Conservation (phyloP, 2,888 invertebrate species). For the Tortrix viridana region DNA sequence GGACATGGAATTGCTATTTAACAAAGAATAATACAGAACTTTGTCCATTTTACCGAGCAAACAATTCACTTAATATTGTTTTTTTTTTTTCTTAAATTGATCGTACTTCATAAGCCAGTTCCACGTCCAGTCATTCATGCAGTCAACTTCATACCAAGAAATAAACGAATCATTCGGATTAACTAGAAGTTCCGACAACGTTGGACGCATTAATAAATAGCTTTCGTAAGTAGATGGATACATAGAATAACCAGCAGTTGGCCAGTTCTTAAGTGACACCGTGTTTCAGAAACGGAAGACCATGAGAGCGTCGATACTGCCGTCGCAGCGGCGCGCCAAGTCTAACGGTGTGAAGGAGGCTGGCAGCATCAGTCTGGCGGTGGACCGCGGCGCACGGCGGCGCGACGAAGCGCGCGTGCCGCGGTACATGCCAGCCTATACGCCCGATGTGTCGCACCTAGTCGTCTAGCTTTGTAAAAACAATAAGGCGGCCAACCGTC, state of each 20-base stretch:
- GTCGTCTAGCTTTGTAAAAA: conserved; percentile 82
- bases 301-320: conserved; percentile 90
- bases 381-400: conserved; percentile 87
- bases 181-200: conserved; percentile 39
- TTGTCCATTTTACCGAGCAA: too few species aligned
- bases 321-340: conserved; percentile 90
- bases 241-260: conserved; percentile 38
- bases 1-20: conserved; percentile 22
- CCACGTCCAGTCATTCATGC: conserved; percentile 28
- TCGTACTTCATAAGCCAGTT: neutral
- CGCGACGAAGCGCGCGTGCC: conserved; percentile 88
- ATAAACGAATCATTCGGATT: conserved; percentile 26
- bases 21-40: too few species aligned
- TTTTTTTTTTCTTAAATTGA: neutral
- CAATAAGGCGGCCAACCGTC: neutral
- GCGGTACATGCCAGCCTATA: conserved; percentile 89
- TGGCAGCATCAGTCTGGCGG: conserved; percentile 91
- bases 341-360: conserved; percentile 92
- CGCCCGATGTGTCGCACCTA: conserved; percentile 91
- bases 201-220: conserved; percentile 59
- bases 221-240: conserved; percentile 70
- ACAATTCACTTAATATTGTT: too few species aligned
- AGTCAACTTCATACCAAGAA: conserved; percentile 22
- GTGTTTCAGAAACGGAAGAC: conserved; percentile 93
- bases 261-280: conserved; percentile 32